Conservation (phyloP, 2,888 invertebrate genomes). For the Tetranychus piercei region DNA sequence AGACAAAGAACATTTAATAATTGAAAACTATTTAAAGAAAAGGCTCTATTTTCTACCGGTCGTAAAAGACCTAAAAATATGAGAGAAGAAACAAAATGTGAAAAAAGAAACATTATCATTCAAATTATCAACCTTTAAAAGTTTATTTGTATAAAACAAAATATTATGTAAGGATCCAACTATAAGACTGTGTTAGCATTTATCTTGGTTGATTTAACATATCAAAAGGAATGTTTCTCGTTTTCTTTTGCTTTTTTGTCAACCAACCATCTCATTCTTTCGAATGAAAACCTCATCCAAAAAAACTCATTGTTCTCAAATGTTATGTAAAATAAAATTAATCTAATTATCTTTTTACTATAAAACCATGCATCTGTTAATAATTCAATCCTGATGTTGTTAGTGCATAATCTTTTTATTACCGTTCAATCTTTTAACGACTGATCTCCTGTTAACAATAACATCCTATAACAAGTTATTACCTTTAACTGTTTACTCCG, state of each 20-base stretch:
- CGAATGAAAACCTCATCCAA: not conserved
- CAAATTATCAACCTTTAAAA: too few species aligned
- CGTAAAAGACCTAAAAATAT: not conserved
- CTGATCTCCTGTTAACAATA: too few species aligned
- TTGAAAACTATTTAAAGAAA: not conserved
- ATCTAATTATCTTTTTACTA: not conserved
- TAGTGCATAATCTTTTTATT: too few species aligned
- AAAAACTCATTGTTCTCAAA: not conserved
- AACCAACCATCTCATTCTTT: not conserved
- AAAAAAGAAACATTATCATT: not conserved
- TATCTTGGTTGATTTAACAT: not conserved
- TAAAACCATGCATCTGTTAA: not conserved
- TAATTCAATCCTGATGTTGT: not conserved
- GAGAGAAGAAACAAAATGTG: not conserved
- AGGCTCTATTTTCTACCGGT: too few species aligned
- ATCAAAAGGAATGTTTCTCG: not conserved
- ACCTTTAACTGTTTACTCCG: too few species aligned
- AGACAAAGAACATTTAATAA: not conserved
- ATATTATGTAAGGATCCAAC: not conserved
- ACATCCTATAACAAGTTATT: too few species aligned
- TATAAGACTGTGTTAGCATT: not conserved
- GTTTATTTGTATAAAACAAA: not conserved
- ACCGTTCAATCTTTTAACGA: too few species aligned
- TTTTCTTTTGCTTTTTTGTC: not conserved
- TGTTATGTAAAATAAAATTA: not conserved